Base-by-base conservation (phyloP, 2,888 invertebrate genomes). In the Cepaea hortensis region DNA sequence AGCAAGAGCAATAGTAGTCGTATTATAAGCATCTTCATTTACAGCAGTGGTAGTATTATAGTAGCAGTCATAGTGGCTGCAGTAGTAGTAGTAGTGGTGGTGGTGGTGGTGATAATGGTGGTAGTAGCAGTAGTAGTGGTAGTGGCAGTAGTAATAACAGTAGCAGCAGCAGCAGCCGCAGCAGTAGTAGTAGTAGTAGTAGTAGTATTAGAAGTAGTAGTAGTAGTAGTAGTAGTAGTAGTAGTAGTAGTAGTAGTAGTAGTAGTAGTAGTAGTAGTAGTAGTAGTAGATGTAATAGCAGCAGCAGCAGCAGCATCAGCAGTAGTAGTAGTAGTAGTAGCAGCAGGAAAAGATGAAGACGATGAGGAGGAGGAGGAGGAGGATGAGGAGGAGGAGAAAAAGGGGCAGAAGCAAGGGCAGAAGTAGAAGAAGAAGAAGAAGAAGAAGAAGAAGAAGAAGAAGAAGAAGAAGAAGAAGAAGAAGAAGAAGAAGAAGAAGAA, bases 61-160 rank as follows among this genome's bases (percentile, higher is more conserved):
- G n/a, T 18, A 20, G n/a, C 1, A 20, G 18, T 18, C 5, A 18
- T 18, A 18, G 68, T 68, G 5, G 76, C 23, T 13, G 76, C n/a
- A 76, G 76, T 76, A 76, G 76, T 76, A 76, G 76, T 76, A 76
- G 76, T 76, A 76, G 76, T 76, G 15, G 76, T 76, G 23, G 76
- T 76, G 6, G 76, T 76, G n/a, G 76, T 76, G n/a, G 76, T 76
- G n/a, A 23, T 76, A n/a, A 7, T 23, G n/a, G 76, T 76, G n/a
- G 76, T 76, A 76, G 76, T 76, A 76, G 76, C n/a, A 76, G 76
- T 76, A 48, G 76, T 76, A 76, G 76, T 76, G 6, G 76, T 76
- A 76, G 76, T 76, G 6, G 76, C n/a, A 76, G 76, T 76, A 76
- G 76, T 76, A 76, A 1, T 76, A 23, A 23, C n/a, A 76, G 76